Evolutionary conservation across 1,140 invertebrate genomes (phyloP).

Genomic region (Heliconius nattereri): DNA sequence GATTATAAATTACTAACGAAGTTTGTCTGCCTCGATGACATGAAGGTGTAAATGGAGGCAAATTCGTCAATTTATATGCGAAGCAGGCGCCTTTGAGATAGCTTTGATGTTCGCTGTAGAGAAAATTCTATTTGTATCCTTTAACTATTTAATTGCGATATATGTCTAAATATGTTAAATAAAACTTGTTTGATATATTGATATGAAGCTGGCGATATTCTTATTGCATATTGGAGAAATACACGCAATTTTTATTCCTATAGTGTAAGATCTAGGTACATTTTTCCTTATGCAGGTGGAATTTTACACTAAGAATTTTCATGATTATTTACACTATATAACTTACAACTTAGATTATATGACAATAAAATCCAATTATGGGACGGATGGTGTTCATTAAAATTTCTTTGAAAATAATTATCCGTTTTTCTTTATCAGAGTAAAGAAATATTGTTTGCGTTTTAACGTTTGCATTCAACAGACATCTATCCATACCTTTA

Average conservation of each 20-base stretch:
- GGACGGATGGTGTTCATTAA: constrained; percentile 69
- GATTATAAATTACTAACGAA: constrained; percentile 75
- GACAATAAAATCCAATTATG: constrained; percentile 74
- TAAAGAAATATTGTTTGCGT: constrained; percentile 14
- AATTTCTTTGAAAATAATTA: constrained; percentile 74
- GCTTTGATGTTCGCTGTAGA: constrained; percentile 56
- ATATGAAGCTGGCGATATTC: background rate
- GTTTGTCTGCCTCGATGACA: constrained; percentile 60
- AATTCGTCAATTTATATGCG: constrained; percentile 81
- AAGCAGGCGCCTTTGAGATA: constrained; percentile 73
- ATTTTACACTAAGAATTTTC: background rate
- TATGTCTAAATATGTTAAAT: background rate
- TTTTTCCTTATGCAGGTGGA: background rate
- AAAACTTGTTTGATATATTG: background rate
- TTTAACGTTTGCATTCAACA: background rate
- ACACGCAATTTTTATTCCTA: background rate
- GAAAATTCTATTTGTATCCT: constrained; percentile 65
- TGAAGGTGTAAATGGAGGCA: constrained; percentile 76
- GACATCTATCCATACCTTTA: too few relatives aligned
- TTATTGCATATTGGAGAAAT: background rate
- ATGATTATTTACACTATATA: background rate
- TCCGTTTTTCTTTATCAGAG: constrained; percentile 65
- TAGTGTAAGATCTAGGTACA: too few relatives aligned
- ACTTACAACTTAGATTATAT: constrained; percentile 45
- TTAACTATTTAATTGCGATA: constrained; percentile 31